Percentiles rank a stretch among this genome's conserved stretches.
These are phyloP conservation scores for Arctocebus calabarensis DNA, from an alignment of 2,797 vertebrate genomes.

Conservation along the genomic window DNA sequence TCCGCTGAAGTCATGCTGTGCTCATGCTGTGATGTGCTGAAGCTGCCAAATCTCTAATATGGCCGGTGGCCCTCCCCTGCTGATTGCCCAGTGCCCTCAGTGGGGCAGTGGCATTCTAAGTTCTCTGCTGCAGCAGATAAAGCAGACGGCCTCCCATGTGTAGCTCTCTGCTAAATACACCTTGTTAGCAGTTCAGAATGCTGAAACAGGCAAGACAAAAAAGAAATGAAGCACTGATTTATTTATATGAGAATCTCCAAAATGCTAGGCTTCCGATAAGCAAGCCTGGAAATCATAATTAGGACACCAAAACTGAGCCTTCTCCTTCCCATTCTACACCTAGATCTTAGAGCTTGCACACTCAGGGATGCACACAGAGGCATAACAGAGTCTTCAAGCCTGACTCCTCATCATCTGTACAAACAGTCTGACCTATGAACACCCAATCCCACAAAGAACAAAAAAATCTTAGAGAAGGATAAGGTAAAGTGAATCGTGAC, in stretches of 20 bases:
- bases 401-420: background rate
- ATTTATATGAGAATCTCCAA: background rate
- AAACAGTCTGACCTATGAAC: background rate
- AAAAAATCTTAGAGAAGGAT: background rate
- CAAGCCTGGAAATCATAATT: background rate
- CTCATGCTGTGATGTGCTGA: background rate
- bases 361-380: background rate
- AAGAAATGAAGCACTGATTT: background rate
- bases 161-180: background rate
- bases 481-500: background rate
- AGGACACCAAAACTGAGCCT: background rate
- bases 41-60: conserved; percentile 21
- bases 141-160: background rate
- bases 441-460: background rate
- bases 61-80: background rate
- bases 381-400: background rate
- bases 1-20: background rate
- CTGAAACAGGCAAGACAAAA: background rate
- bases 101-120: background rate
- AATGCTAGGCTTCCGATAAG: background rate
- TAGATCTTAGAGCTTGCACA: background rate
- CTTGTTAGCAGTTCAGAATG: background rate
- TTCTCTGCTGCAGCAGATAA: background rate
- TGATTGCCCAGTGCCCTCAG: background rate
- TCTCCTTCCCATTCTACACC: background rate